Percentiles rank a stretch among this genome's conserved stretches.
Conservation (phyloP, 2,797 vertebrate species). For the Eupleurogrammus muticus region DNA sequence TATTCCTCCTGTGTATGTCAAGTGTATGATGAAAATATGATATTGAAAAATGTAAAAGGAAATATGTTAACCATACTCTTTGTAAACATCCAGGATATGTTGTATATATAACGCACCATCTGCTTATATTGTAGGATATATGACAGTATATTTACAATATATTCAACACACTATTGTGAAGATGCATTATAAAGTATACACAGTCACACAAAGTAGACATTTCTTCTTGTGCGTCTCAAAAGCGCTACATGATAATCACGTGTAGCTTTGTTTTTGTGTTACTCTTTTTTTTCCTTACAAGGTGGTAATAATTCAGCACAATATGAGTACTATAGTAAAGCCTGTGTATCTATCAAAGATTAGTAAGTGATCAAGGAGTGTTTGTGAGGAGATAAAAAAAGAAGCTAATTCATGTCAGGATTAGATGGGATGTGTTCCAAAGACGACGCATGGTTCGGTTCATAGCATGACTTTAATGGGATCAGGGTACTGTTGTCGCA, state of each 20-base stretch:
- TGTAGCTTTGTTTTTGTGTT: conserved; percentile 26
- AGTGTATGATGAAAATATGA: conserved; percentile 70
- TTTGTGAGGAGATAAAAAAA: conserved; percentile 28
- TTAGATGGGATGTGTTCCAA: conserved; percentile 30
- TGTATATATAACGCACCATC: conserved; percentile 70
- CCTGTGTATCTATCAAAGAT: conserved; percentile 62
- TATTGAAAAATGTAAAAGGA: conserved; percentile 63
- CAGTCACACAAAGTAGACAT: conserved; percentile 40
- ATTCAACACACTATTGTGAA: conserved; percentile 68
- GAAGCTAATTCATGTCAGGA: conserved; percentile 12
- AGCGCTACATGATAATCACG: conserved; percentile 57
- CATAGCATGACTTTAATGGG: conserved; percentile 51
- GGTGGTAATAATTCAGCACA: conserved; percentile 63
- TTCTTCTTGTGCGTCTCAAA: conserved; percentile 51
- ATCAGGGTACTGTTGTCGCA: conserved; percentile 38
- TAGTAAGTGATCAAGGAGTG: conserved; percentile 44
- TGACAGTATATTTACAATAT: conserved; percentile 79
- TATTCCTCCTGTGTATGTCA: conserved; percentile 65
- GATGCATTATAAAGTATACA: conserved; percentile 52
- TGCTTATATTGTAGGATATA: conserved; percentile 79
- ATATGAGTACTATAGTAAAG: conserved; percentile 63
- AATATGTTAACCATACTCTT: conserved; percentile 68
- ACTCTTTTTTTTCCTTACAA: conserved; percentile 38
- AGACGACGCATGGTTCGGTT: conserved; percentile 47
- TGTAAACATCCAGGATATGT: conserved; percentile 71